phyloP scores from a whole-genome alignment of 2,888 invertebrate genomes.

The Octonoba sinensis region DNA sequence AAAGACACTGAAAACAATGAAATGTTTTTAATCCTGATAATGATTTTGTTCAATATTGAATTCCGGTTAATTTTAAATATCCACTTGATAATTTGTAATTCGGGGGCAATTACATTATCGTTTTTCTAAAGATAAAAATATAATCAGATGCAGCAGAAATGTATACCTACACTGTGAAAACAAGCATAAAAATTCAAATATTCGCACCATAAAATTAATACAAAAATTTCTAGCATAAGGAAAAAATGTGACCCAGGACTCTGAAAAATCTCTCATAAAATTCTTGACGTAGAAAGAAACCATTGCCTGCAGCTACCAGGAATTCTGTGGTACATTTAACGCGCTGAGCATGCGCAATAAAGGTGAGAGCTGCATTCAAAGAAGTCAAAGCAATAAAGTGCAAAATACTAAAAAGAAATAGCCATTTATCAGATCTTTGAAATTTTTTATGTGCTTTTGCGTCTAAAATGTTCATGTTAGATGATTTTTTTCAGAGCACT shows the following conservation, averaged over 20 bases:
- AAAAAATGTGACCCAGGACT: constrained; percentile 12
- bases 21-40: too few relatives aligned
- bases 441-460: background rate
- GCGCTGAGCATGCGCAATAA: constrained; percentile 18
- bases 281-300: constrained; percentile 19
- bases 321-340: constrained; percentile 11
- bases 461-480: too few relatives aligned
- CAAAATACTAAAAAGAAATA: background rate
- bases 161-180: too few relatives aligned
- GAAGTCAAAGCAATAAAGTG: background rate
- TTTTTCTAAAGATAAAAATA: too few relatives aligned
- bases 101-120: too few relatives aligned
- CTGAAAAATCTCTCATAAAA: constrained; percentile 22
- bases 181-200: too few relatives aligned
- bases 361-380: background rate
- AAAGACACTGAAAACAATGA: too few relatives aligned
- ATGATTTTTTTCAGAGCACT: too few relatives aligned
- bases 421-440: constrained; percentile 2
- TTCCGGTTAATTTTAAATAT: too few relatives aligned
- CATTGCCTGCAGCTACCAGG: constrained; percentile 14
- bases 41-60: too few relatives aligned
- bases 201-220: background rate
- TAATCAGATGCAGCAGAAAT: too few relatives aligned
- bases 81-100: too few relatives aligned
- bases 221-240: constrained; percentile 17